Evolutionary conservation across 1,140 invertebrate genomes (phyloP).

Genomic region (Pogonomyrmex californicus): DNA sequence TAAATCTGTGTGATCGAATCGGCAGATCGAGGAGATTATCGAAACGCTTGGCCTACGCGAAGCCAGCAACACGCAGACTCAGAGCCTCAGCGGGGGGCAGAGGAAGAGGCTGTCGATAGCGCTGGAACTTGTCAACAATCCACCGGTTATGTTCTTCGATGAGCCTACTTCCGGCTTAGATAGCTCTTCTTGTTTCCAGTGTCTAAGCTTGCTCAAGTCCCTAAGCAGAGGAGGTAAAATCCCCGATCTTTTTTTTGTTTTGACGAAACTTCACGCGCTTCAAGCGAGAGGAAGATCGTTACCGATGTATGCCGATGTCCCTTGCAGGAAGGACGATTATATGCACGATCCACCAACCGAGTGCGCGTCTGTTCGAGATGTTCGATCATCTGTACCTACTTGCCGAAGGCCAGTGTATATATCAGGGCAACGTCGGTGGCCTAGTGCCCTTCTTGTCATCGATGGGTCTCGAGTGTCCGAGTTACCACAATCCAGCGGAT

Average conservation of each 20-base stretch:
- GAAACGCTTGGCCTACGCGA: slow-evolving; percentile 92
- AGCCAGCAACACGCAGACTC: slow-evolving; percentile 92
- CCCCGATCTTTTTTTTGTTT: not conserved
- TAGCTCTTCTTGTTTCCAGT: slow-evolving; percentile 97
- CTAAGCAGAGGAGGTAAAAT: slow-evolving; percentile 90
- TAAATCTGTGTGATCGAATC: slow-evolving; percentile 61
- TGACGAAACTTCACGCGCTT: not conserved
- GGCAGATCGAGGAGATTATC: slow-evolving; percentile 92
- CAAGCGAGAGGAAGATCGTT: not conserved
- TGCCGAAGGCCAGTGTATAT: slow-evolving; percentile 96
- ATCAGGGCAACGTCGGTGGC: slow-evolving; percentile 93
- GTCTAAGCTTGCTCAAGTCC: slow-evolving; percentile 94
- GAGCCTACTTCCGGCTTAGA: slow-evolving; percentile 98
- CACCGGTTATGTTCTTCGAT: slow-evolving; percentile 98
- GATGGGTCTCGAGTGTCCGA: slow-evolving; percentile 95
- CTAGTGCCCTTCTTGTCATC: slow-evolving; percentile 95
- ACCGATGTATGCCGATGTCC: not conserved
- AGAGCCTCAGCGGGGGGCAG: slow-evolving; percentile 96
- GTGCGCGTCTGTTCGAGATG: slow-evolving; percentile 97
- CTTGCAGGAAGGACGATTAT: slow-evolving; percentile 94
- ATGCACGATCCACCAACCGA: slow-evolving; percentile 99
- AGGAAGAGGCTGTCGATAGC: slow-evolving; percentile 97
- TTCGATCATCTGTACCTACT: slow-evolving; percentile 97
- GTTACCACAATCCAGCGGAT: slow-evolving; percentile 98
- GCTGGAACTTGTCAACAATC: slow-evolving; percentile 95